Conservation (phyloP, 2,888 invertebrate species). For the Neelides folsomi region DNA sequence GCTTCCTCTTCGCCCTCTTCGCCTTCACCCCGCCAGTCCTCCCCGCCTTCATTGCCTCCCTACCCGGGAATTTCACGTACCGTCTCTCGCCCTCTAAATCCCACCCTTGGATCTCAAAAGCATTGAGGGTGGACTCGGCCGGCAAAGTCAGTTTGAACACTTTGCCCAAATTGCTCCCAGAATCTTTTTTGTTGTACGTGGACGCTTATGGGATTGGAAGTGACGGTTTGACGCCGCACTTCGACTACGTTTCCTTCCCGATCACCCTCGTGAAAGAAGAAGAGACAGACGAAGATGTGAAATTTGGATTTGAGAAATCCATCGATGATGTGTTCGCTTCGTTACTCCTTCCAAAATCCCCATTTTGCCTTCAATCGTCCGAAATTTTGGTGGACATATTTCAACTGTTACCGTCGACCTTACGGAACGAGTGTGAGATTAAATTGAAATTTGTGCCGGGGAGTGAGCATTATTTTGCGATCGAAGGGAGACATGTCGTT, state of each 20-base stretch:
- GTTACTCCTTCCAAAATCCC: constrained; percentile 20
- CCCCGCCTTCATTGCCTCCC: too few relatives aligned
- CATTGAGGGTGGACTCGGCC: too few relatives aligned
- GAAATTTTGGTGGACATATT: constrained; percentile 23
- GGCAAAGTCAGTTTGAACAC: too few relatives aligned
- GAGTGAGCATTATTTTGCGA: constrained; percentile 24
- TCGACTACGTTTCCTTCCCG: constrained; percentile 32
- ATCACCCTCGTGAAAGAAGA: constrained; percentile 27
- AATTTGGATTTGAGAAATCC: constrained; percentile 13
- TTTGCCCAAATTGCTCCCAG: too few relatives aligned
- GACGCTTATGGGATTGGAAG: too few relatives aligned
- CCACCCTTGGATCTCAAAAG: too few relatives aligned
- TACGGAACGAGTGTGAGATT: constrained; percentile 21
- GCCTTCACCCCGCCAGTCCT: too few relatives aligned
- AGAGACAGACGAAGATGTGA: constrained; percentile 13
- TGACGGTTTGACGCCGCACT: not conserved
- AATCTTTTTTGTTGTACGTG: too few relatives aligned
- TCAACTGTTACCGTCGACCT: constrained; percentile 26
- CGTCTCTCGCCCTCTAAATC: too few relatives aligned
- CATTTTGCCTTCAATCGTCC: constrained; percentile 28
- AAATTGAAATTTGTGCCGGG: constrained; percentile 12
- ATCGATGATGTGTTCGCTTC: constrained; percentile 32
- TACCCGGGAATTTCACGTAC: too few relatives aligned
- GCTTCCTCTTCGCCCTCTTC: too few relatives aligned
- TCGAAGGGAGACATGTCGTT: constrained; percentile 26